Evolutionary conservation across 2,888 invertebrate genomes (phyloP).

Genomic region (Morinoia aosen): DNA sequence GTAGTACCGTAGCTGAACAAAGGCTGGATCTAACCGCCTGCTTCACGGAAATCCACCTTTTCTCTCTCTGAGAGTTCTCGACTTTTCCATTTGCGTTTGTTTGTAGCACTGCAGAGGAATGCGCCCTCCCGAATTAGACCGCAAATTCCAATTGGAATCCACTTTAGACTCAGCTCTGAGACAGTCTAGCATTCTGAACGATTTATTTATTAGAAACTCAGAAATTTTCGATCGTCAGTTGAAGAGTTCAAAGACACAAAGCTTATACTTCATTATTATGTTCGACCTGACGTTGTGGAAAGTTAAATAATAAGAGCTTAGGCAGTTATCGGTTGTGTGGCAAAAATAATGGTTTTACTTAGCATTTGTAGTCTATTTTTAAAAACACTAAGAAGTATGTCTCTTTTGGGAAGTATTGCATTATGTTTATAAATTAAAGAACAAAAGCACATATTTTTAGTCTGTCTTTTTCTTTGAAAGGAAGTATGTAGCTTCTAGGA

Average conservation of each 20-base stretch:
- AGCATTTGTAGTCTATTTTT: no score
- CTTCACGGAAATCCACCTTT: background rate
- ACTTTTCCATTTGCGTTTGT: background rate
- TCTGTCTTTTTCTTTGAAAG: no score
- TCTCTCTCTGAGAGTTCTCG: background rate
- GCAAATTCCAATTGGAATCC: background rate
- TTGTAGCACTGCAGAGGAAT: background rate
- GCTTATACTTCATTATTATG: constrained; percentile 13
- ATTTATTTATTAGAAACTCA: background rate
- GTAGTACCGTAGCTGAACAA: background rate
- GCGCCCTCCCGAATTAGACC: background rate
- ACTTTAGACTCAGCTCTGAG: background rate
- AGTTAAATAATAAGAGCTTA: background rate
- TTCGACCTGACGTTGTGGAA: background rate
- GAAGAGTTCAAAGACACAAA: constrained; percentile 13
- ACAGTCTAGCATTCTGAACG: background rate
- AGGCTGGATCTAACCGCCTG: background rate
- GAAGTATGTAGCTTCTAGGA: no score
- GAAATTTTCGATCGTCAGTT: background rate
- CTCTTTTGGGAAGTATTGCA: no score
- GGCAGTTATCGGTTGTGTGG: no score
- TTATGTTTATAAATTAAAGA: no score
- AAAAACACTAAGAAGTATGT: no score
- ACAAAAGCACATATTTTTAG: no score
- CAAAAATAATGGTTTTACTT: no score